phyloP scores from a whole-genome alignment of 1,140 invertebrate genomes.

The Orchesella cincta region DNA sequence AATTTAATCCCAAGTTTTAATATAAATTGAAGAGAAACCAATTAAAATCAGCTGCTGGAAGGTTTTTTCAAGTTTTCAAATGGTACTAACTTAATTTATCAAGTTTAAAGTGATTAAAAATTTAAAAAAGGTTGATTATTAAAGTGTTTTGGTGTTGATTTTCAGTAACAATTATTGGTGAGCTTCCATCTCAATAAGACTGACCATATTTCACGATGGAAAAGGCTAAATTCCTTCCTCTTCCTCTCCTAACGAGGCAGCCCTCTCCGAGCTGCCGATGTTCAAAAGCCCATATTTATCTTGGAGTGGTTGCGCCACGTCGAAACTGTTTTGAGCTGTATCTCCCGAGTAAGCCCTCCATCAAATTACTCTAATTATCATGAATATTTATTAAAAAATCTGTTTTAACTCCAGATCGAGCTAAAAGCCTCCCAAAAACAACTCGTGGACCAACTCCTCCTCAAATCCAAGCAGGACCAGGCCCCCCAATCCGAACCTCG shows the following conservation, averaged over 20 bases:
- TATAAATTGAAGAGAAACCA: too few relatives aligned
- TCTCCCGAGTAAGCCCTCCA: constrained; percentile 46
- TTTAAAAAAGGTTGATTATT: too few relatives aligned
- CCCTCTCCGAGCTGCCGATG: constrained; percentile 84
- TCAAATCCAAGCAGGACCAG: constrained; percentile 82
- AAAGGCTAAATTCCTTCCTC: constrained; percentile 61
- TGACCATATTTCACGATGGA: too few relatives aligned
- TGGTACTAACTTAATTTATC: too few relatives aligned
- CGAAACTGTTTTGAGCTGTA: constrained; percentile 60
- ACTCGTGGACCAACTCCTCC: constrained; percentile 88
- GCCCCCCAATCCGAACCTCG: constrained; percentile 89
- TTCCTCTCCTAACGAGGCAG: constrained; percentile 98
- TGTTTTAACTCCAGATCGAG: constrained; percentile 70
- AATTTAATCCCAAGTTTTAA: too few relatives aligned
- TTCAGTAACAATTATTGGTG: too few relatives aligned
- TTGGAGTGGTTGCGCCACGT: constrained; percentile 97
- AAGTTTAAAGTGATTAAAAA: too few relatives aligned
- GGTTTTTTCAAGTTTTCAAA: too few relatives aligned
- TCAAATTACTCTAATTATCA: too few relatives aligned
- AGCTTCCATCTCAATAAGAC: too few relatives aligned
- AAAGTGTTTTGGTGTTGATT: too few relatives aligned
- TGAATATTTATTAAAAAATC: background rate
- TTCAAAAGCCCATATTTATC: constrained; percentile 91
- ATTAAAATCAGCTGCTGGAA: too few relatives aligned
- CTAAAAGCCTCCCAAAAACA: constrained; percentile 96